Percentiles rank a stretch among this genome's conserved stretches.
Conservation (phyloP, 2,888 invertebrate species). For the Dorcus parallelipipedus region DNA sequence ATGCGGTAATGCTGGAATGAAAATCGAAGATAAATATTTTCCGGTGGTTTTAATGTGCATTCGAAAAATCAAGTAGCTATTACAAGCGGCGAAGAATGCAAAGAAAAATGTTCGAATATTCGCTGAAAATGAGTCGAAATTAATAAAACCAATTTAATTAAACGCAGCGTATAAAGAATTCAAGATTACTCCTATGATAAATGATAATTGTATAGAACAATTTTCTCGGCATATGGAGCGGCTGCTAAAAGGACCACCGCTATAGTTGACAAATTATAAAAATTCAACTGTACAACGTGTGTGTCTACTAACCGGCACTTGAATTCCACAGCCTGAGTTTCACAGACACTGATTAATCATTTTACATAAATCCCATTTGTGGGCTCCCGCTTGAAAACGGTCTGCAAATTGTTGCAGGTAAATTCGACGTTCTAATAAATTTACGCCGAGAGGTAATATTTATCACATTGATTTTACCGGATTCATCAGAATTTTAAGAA, state of each 20-base stretch:
- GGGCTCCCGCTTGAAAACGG: slow-evolving; percentile 34
- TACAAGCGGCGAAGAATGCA: slow-evolving; percentile 3
- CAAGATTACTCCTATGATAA: slow-evolving; percentile 22
- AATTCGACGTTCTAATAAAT: slow-evolving; percentile 5
- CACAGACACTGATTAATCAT: slow-evolving; percentile 41
- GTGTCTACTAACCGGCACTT: slow-evolving; percentile 43
- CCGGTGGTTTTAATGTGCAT: slow-evolving; percentile 11
- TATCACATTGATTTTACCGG: no score
- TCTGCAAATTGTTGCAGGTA: slow-evolving; percentile 21
- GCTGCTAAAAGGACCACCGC: slow-evolving; percentile 43
- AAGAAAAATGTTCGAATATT: slow-evolving; percentile 5
- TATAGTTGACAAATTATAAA: slow-evolving; percentile 46
- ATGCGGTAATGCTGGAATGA: no score
- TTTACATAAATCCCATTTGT: slow-evolving; percentile 40
- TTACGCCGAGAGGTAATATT: no score
- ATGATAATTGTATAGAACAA: slow-evolving; percentile 26
- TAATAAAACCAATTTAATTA: slow-evolving; percentile 25
- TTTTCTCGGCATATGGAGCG: slow-evolving; percentile 21
- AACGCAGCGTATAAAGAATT: slow-evolving; percentile 20
- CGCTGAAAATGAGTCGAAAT: slow-evolving; percentile 16
- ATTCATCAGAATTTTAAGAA: no score
- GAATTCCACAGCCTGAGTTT: slow-evolving; percentile 39
- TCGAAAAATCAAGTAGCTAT: slow-evolving; percentile 17
- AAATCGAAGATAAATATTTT: slow-evolving; percentile 15
- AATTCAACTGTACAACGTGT: slow-evolving; percentile 44